Conservation (phyloP, 2,797 vertebrate genomes). For the Helicolenus hilgendorfi region DNA sequence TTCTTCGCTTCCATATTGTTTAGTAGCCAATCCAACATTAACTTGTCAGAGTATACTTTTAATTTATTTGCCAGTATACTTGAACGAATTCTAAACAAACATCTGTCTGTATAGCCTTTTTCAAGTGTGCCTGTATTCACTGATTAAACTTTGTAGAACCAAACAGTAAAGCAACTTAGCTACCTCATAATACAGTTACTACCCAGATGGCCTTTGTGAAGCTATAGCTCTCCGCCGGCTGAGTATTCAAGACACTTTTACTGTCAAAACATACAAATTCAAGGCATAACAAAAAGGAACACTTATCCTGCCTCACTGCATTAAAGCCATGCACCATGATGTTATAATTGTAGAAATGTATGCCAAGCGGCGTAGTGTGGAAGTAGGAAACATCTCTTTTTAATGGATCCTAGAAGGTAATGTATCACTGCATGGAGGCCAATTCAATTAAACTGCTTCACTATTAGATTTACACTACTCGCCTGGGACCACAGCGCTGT, state of each 20-base stretch:
- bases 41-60: not conserved
- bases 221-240: not conserved
- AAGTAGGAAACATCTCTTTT: slow-evolving; percentile 58
- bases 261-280: not conserved
- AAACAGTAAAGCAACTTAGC: not conserved
- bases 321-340: slow-evolving; percentile 10
- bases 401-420: slow-evolving; percentile 79
- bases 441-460: slow-evolving; percentile 79
- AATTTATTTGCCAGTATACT: not conserved
- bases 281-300: slow-evolving; percentile 4
- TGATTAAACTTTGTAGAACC: not conserved
- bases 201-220: slow-evolving; percentile 7
- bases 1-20: not conserved
- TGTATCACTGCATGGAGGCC: slow-evolving; percentile 73
- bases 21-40: not conserved
- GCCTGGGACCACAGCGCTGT: slow-evolving; percentile 49
- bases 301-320: not conserved
- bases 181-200: not conserved
- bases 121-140: not conserved
- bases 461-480: slow-evolving; percentile 81
- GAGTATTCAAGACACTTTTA: not conserved
- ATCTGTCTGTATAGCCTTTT: not conserved
- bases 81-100: not conserved
- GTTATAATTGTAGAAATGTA: slow-evolving; percentile 33
- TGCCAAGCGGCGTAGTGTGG: slow-evolving; percentile 12